phyloP scores from a whole-genome alignment of 2,797 vertebrate species.

The Anas flavirostris region DNA sequence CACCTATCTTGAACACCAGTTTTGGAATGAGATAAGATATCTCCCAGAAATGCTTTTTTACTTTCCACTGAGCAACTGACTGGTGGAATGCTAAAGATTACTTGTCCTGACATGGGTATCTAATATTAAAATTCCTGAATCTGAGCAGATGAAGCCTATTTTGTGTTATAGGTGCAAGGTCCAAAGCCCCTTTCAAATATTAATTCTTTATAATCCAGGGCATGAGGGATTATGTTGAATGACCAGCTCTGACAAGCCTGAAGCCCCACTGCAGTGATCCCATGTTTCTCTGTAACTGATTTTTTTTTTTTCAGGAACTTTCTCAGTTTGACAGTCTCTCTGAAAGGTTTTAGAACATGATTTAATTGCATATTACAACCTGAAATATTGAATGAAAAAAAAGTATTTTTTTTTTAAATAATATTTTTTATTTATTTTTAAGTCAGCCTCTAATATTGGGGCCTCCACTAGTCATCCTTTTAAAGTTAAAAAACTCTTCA shows the following conservation, averaged over 20 bases:
- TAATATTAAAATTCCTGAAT: background rate
- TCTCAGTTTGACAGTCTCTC: background rate
- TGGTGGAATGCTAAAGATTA: background rate
- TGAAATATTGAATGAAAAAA: background rate
- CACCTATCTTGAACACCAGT: background rate
- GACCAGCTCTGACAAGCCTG: background rate
- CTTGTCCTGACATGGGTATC: background rate
- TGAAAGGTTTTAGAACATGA: background rate
- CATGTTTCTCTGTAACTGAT: background rate
- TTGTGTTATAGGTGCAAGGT: background rate
- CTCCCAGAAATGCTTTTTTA: background rate
- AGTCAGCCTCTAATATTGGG: background rate
- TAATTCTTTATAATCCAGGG: background rate
- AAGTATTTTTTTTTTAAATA: background rate
- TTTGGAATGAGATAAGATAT: background rate
- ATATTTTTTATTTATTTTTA: background rate
- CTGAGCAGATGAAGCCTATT: background rate
- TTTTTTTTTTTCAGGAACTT: background rate
- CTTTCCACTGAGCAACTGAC: background rate
- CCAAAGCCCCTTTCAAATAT: background rate
- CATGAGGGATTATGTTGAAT: background rate
- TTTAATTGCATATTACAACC: background rate
- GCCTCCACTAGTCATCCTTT: background rate
- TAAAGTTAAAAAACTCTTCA: slow-evolving; percentile 1
- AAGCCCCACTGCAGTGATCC: background rate